Conservation (phyloP, 2,797 vertebrate genomes). For the Denticeps clupeoides region DNA sequence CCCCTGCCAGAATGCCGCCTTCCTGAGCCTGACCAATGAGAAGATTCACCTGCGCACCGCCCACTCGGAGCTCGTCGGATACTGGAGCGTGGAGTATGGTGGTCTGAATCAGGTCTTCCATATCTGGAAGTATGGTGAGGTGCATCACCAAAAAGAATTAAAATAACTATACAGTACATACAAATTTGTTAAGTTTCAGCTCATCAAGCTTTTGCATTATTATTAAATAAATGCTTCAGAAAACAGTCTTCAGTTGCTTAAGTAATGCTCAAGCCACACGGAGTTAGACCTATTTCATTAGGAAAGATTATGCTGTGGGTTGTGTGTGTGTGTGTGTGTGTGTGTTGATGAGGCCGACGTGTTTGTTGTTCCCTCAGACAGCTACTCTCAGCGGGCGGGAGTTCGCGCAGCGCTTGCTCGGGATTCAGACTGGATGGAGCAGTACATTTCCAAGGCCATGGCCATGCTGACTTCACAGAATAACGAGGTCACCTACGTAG, state of each 20-base stretch:
- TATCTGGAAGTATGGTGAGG: conserved; percentile 89
- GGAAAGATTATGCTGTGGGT: too few species aligned
- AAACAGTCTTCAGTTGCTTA: too few species aligned
- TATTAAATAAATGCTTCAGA: too few species aligned
- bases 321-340: neutral
- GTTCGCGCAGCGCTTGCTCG: conserved; percentile 66
- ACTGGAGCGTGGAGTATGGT: conserved; percentile 77
- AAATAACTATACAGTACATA: too few species aligned
- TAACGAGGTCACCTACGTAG: conserved; percentile 72
- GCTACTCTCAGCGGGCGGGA: conserved; percentile 68
- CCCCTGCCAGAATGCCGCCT: conserved; percentile 68
- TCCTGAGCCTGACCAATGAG: conserved; percentile 65
- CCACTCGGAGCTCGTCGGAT: conserved; percentile 77
- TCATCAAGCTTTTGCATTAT: too few species aligned
- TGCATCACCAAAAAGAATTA: too few species aligned
- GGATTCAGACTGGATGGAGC: conserved; percentile 71
- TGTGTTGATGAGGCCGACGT: neutral
- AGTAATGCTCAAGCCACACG: too few species aligned
- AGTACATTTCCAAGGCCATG: conserved; percentile 64
- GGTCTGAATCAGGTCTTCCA: conserved; percentile 79
- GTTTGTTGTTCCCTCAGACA: conserved; percentile 51
- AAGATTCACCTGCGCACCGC: conserved; percentile 68
- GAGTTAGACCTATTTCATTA: too few species aligned
- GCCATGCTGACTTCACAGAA: conserved; percentile 70
- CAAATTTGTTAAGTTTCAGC: neutral